Base-by-base conservation (phyloP, 2,113 vertebrate genomes). In the Cheirogaleus medius region DNA sequence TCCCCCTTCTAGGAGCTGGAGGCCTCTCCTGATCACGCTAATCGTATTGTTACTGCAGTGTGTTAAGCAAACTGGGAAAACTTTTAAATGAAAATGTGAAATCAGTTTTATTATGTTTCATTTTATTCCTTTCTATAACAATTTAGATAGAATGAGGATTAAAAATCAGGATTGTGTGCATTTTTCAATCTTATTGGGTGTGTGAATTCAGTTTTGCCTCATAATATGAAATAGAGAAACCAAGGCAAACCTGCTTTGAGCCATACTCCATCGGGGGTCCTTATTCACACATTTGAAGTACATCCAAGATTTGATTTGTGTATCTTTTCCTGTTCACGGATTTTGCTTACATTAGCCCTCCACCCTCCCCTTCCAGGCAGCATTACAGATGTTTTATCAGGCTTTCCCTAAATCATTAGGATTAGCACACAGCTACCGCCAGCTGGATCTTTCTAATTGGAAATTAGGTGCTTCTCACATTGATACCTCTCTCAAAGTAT, bases 381-480 rank as follows among this genome's bases (percentile, higher is more conserved):
- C 56, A 21, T 69, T 69, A 69, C 74, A 12, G 23, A 32, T 34
- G 18, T 81, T 69, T 94, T 74, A 74, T 4, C 17, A 44, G 73
- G 20, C 86, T 94, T 87, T 88, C 82, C 34, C 64, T 69, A 71
- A 95, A 86, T 58, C 91, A 29, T 39, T 58, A 32, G 91, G 97
- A 60, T 95, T 86, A 69, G 52, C 95, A 68, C 44, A 54, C 52
- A 64, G 58, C 78, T 93, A 8, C 77, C 81, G 78, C 77, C 81
- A 88, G 66, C 44, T 92, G 54, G 82, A 56, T 90, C 88, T 12
- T 91, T 97, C 92, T 96, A 32, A 85, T 74, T 83, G 81, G 86
- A 96, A 97, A 77, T 90, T 58, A 90, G 76, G 52, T 89, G 64
- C 92, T 97, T 87, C 91, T 97, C 85, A 37, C 21, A 6, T 52